These are phyloP conservation scores for Probaryconus sp. DNA, from an alignment of 1,140 invertebrate genomes.

Conservation along the genomic window DNA sequence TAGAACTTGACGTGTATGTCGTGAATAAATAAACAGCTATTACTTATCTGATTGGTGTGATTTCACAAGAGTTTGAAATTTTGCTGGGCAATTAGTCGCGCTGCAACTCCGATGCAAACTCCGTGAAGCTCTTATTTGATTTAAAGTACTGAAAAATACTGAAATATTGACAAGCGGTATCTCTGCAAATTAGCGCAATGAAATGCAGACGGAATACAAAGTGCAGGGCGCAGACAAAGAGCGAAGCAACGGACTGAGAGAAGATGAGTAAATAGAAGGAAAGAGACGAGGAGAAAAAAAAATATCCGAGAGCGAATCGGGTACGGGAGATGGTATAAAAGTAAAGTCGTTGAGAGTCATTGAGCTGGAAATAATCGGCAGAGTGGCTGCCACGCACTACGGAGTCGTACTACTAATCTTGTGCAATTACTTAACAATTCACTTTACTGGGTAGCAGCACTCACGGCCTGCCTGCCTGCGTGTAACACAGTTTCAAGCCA, in stretches of 20 bases:
- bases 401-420: constrained; percentile 75
- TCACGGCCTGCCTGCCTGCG: constrained; percentile 72
- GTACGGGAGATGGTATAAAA: constrained; percentile 73
- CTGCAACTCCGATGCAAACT: constrained; percentile 46
- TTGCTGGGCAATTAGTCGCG: constrained; percentile 60
- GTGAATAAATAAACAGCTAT: constrained; percentile 32
- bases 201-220: constrained; percentile 75
- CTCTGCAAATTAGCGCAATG: constrained; percentile 78
- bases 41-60: constrained; percentile 35
- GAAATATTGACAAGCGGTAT: constrained; percentile 79
- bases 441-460: constrained; percentile 76
- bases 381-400: constrained; percentile 75
- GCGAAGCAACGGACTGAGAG: constrained; percentile 1
- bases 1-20: no score
- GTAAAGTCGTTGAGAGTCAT: constrained; percentile 78
- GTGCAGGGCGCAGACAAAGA: constrained; percentile 34
- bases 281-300: constrained; percentile 45
- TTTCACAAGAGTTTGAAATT: constrained; percentile 44
- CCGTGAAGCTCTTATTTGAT: constrained; percentile 57
- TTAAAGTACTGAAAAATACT: constrained; percentile 72
- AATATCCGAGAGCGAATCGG: constrained; percentile 56
- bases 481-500: no score
- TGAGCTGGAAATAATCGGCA: constrained; percentile 77
- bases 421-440: constrained; percentile 79
- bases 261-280: constrained; percentile 28